These are phyloP conservation scores for Montipora cactus DNA, from an alignment of 64 coral and sea anemone genomes.

Conservation along the genomic window DNA sequence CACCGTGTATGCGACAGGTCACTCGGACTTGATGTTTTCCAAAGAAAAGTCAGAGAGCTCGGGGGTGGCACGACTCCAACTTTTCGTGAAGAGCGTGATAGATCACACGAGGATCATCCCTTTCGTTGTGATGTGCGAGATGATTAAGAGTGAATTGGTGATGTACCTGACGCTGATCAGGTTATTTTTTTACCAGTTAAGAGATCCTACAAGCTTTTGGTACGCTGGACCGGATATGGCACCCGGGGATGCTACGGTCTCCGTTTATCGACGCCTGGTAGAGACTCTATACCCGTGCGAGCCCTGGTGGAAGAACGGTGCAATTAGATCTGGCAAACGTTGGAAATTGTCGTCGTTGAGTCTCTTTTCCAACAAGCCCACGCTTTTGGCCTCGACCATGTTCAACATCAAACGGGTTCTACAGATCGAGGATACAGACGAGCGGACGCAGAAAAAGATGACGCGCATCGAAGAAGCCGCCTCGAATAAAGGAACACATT, in stretches of 20 bases:
- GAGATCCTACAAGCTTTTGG: not conserved
- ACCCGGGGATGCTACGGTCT: not conserved
- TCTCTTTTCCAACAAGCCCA: not conserved
- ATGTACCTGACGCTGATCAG: not conserved
- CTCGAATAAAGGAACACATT: not conserved
- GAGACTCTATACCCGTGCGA: not conserved
- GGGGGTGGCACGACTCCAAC: not conserved
- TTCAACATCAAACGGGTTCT: not conserved
- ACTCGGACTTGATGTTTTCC: not conserved
- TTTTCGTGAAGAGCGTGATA: not conserved
- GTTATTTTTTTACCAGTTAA: not conserved
- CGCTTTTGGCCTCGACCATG: not conserved
- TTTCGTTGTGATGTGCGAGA: not conserved
- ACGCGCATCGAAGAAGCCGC: not conserved
- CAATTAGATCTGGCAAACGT: not conserved
- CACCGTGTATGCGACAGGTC: not conserved
- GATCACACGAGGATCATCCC: not conserved
- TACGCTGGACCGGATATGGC: not conserved
- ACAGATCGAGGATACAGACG: not conserved
- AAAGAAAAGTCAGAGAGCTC: not conserved
- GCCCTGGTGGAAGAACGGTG: not conserved
- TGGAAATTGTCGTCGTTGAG: not conserved
- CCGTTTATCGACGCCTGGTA: not conserved
- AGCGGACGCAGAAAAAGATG: not conserved
- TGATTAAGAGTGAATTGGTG: not conserved